Base-by-base conservation (phyloP, 1,140 invertebrate species). In the Camponotus pennsylvanicus region DNA sequence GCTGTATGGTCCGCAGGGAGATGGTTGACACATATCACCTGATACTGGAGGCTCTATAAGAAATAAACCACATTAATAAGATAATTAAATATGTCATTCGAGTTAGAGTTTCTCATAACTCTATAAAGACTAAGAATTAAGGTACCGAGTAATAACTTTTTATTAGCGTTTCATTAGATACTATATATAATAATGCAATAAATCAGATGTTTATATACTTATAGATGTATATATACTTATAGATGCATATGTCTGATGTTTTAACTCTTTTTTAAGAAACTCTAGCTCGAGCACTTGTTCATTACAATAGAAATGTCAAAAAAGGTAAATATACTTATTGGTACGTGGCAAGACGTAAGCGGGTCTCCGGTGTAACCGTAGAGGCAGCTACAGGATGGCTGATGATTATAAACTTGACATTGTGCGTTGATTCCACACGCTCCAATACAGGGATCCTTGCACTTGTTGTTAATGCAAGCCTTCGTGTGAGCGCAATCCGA, bases 381-480 rank as follows among this genome's bases (percentile, higher is more conserved):
- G 13, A 97, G 93, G 95, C 98, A 98, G 87, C 96, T 96, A 94
- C 98, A 98, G 63, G 97, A 96, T 85, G 98, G 97, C 91, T 97
- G 96, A 95, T 98, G 98, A 95, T 98, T 97, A 70, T 97, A 96
- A 34, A 98, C 97, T 92, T 96, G 96, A 94, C 98, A 99, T 92
- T 97, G 96, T 18, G 98, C 97, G 93, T 98, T 98, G 64, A 97
- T 94, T 57, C 98, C 98, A 94, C 98, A 98, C 71, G 96, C 96
- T 82, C 97, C 97, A 78, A 96, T 95, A 93, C 98, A 98, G 21
- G 98, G 98, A 94, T 98, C 96, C 89, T 96, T 95, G 93, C 98
- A 98, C 94, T 98, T 98, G 93, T 97, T 98, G 92, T 97, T 97
- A 45, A 97, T 96, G 93, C 98, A 98, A 77, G 98, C 97, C 94